These are phyloP conservation scores for Caenorhabditis sp. DNA, from an alignment of 2,888 invertebrate species.

Conservation along the genomic window DNA sequence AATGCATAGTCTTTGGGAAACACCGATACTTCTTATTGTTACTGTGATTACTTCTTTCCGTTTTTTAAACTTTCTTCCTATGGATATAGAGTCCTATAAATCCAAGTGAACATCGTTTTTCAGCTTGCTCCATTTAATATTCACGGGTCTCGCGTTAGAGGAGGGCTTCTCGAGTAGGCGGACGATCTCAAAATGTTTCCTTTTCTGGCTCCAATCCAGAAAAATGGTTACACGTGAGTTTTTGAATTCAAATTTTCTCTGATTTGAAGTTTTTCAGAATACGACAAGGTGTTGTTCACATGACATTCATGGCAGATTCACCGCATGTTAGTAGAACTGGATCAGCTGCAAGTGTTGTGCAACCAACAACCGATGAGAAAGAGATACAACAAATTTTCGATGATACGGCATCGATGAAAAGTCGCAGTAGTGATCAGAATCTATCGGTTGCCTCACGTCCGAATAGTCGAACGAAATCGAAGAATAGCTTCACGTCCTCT, in stretches of 20 bases:
- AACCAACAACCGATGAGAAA: background rate
- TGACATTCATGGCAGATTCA: slow-evolving; percentile 30
- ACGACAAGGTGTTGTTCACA: slow-evolving; percentile 26
- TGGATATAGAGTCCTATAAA: background rate
- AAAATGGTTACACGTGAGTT: slow-evolving; percentile 32
- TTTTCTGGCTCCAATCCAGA: slow-evolving; percentile 48
- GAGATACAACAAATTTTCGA: slow-evolving; percentile 15
- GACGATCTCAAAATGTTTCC: slow-evolving; percentile 42
- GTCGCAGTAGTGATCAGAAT: slow-evolving; percentile 17
- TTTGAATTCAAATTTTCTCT: background rate
- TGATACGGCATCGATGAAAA: slow-evolving; percentile 13
- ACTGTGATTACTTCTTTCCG: background rate
- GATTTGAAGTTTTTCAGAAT: slow-evolving; percentile 9
- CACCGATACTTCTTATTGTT: no score
- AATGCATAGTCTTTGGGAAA: no score
- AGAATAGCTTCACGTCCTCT: slow-evolving; percentile 10
- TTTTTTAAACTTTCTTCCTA: background rate
- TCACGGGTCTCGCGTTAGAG: slow-evolving; percentile 19
- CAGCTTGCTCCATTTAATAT: background rate
- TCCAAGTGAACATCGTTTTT: background rate
- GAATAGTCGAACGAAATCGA: slow-evolving; percentile 3
- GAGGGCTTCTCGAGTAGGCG: slow-evolving; percentile 25
- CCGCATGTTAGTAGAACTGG: slow-evolving; percentile 20
- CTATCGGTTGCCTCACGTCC: slow-evolving; percentile 2
- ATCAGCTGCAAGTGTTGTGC: slow-evolving; percentile 3